Base-by-base conservation (phyloP, 2,113 vertebrate species). In the Mormoops blainvillei region DNA sequence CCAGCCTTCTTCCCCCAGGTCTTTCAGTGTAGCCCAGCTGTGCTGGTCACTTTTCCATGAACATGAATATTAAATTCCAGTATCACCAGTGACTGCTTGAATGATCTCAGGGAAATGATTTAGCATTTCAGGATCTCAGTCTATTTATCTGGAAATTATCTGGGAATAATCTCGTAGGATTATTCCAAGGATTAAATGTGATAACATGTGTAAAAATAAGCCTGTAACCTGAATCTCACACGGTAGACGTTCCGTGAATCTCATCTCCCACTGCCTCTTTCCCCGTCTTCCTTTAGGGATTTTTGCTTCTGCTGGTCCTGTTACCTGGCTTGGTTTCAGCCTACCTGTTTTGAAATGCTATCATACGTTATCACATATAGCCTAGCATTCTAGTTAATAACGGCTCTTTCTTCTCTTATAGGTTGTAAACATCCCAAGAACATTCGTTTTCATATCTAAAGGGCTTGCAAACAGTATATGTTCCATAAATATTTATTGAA, bases 171-270 rank as follows among this genome's bases (percentile, higher is more conserved):
- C 26, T 36, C 68, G 43, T 48, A 90, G 9, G n/a, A 6, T 43
- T 71, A 10, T 90, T 89, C 87, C 31, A 95, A 89, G 80, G 93
- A 89, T 87, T 93, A 92, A 89, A 81, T 33, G 14, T 90, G 36
- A 48, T 58, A 94, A 10, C 1, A 1, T 15, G 1, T 43, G 4
- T 73, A 31, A 65, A 81, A 73, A 67, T 28, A 50, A 43, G 45
- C 26, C 58, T 76, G 15, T 83, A 54, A 56, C 13, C 63, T 84
- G 24, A 63, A 71, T 89, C 50, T 95, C 65, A 94, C 1, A 10
- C 38, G 10, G 1, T 52, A 41, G 16, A n/a, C 20, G 36, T 10
- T 78, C 8, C 16, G 0, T n/a, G 38, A 76, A 12, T 71, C 52
- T 91, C 43, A 82, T 2, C 26, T 87, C 16, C 70, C 36, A 63